phyloP scores from a whole-genome alignment of 1,140 invertebrate genomes.

The Calliopsis andreniformis region DNA sequence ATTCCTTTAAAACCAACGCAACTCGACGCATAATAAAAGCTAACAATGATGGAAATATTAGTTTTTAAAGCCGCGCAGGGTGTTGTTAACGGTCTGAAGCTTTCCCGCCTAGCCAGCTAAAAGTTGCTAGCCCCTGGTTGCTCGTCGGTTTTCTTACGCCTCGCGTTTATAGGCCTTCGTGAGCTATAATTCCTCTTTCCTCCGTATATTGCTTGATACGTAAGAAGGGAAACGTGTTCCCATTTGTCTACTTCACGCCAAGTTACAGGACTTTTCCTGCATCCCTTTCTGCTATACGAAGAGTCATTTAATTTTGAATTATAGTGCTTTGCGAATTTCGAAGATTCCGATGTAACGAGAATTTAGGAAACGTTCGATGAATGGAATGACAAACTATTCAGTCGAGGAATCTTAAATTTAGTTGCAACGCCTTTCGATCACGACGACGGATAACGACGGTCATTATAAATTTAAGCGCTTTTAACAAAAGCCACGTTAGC shows the following conservation, averaged over 20 bases:
- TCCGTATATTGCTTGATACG: conserved; percentile 15
- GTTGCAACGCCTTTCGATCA: conserved; percentile 26
- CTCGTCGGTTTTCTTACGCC: conserved; percentile 58
- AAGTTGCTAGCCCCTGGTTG: conserved; percentile 56
- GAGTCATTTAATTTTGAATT: background rate
- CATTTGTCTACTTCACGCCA: conserved; percentile 3
- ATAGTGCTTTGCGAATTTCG: too few species aligned
- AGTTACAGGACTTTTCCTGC: conserved; percentile 5
- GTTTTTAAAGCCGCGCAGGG: conserved; percentile 76
- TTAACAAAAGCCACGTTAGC: conserved; percentile 66
- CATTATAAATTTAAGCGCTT: conserved; percentile 69
- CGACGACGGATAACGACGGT: conserved; percentile 47
- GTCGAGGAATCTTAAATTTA: conserved; percentile 34
- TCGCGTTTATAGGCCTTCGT: conserved; percentile 39
- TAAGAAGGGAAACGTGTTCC: conserved; percentile 29
- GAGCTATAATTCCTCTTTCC: conserved; percentile 40
- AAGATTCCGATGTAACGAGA: too few species aligned
- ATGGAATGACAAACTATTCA: background rate
- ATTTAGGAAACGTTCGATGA: background rate
- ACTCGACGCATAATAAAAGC: conserved; percentile 71
- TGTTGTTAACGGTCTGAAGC: conserved; percentile 74
- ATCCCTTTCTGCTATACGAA: background rate
- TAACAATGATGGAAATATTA: conserved; percentile 80
- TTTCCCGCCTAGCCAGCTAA: conserved; percentile 40
- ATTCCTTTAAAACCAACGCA: conserved; percentile 54